A percentile compares a stretch with the other conserved stretches of the same genome.
Evolutionary conservation across 2,888 invertebrate genomes (phyloP).

Genomic region (Meta bourneti): DNA sequence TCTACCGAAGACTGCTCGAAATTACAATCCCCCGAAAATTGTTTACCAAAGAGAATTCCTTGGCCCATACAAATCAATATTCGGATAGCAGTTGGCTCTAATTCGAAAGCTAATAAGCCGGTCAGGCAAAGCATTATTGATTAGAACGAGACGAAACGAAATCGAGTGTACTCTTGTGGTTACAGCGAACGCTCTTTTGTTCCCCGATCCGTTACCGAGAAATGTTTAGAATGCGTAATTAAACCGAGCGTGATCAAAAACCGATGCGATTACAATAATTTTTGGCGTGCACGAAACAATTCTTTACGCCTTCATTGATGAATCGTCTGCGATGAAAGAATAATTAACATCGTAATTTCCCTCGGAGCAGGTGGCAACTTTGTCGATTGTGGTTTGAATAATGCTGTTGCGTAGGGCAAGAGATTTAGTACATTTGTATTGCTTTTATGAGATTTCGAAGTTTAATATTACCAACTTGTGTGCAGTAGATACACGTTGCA

Average conservation of each 20-base stretch:
- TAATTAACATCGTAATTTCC: conserved; percentile 17
- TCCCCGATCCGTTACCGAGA: conserved; percentile 8
- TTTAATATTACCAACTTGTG: background rate
- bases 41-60: background rate
- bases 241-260: conserved; percentile 45
- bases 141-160: background rate
- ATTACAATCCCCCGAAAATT: conserved; percentile 8
- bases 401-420: background rate
- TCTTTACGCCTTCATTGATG: background rate
- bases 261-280: conserved; percentile 40
- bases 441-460: background rate
- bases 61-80: conserved; percentile 23
- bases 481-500: background rate
- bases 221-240: conserved; percentile 31
- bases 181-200: conserved; percentile 9
- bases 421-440: background rate
- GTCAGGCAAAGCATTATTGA: conserved; percentile 7
- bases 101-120: conserved; percentile 37
- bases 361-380: background rate
- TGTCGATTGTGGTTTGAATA: background rate
- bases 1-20: background rate
- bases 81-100: conserved; percentile 22
- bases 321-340: background rate
- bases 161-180: conserved; percentile 22
- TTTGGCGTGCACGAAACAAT: background rate